Evolutionary conservation across 2,113 vertebrate genomes (phyloP).

Genomic region (Ctenomys sociabilis): DNA sequence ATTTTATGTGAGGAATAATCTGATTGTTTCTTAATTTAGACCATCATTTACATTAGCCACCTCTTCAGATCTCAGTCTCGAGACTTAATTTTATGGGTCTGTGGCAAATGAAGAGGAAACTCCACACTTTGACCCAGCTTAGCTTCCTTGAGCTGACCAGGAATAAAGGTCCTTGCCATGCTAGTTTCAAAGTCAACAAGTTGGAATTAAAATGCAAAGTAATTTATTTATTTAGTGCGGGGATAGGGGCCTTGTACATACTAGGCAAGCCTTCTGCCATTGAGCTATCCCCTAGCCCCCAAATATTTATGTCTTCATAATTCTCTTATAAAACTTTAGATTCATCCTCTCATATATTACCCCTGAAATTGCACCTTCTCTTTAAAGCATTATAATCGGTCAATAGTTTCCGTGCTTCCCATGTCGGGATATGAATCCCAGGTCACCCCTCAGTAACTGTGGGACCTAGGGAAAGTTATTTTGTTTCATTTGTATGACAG

Average conservation of each 20-base stretch:
- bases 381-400: background rate
- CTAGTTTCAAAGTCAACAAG: slow-evolving; percentile 50
- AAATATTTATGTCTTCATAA: background rate
- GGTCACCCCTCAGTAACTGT: background rate
- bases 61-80: slow-evolving; percentile 50
- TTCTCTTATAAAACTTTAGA: slow-evolving; percentile 23
- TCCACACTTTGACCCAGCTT: background rate
- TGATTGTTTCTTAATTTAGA: slow-evolving; percentile 70
- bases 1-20: slow-evolving; percentile 53
- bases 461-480: background rate
- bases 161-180: background rate
- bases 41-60: slow-evolving; percentile 57
- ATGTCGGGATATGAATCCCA: background rate
- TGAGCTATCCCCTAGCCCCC: background rate
- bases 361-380: background rate
- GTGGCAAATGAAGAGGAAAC: background rate
- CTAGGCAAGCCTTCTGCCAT: background rate
- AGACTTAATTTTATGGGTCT: background rate
- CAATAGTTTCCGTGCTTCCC: background rate
- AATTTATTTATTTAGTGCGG: background rate
- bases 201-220: slow-evolving; percentile 34
- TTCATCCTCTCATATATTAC: background rate
- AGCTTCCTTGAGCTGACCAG: background rate
- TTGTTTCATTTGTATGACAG: background rate
- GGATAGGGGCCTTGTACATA: background rate